Evolutionary conservation across 2,888 invertebrate species (phyloP), one percentile per base, ranked within the genome.

Genomic region (Lithophane semibrunnea): DNA sequence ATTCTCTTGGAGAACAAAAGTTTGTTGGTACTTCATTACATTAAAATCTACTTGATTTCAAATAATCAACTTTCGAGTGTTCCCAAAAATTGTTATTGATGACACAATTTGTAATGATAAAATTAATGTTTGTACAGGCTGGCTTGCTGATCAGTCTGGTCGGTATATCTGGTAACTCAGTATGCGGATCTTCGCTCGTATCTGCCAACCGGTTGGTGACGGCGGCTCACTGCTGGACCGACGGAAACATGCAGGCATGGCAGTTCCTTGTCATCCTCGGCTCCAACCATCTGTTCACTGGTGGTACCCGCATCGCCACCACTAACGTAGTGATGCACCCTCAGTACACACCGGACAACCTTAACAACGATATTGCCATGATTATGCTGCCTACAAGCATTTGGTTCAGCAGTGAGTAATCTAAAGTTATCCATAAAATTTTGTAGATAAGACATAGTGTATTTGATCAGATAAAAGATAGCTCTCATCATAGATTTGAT

Each of bases 151-250:
- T 95, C 80, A 89, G 79, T 42, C 87, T 94, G 70, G 58, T 89
- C 16, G 89, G 89, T 73, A 58, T 79, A 5, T 69, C 86, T 4
- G 92, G 92, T 1, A 86, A 85, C 42, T 94, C 94, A 3, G 94
- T 90, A 1, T 95, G 95, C 52, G 95, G 94, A 0, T 90, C 93
- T 0, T 90, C 93, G 0, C 87, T 95, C 2, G 7, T 95, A 3
- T 79, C 90, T 0, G 5, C 79, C 24, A 91, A 86, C 81, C 90
- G 93, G 0, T 83, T 93, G 24, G 88, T 94, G n/a, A 95, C 95
- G 0, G 94, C 94, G 0, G 94, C 94, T 18, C 95, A 95, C 86
- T 95, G 95, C 88, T 94, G 94, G 94, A 88, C 83, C 73, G 93
- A 94, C 54, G 92, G 92, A 16, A 0, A 18, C 12, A 88, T 88